A percentile compares a stretch with the other conserved stretches of the same genome.
phyloP scores from a whole-genome alignment of 2,113 vertebrate genomes.

The Lophura nycthemera region DNA sequence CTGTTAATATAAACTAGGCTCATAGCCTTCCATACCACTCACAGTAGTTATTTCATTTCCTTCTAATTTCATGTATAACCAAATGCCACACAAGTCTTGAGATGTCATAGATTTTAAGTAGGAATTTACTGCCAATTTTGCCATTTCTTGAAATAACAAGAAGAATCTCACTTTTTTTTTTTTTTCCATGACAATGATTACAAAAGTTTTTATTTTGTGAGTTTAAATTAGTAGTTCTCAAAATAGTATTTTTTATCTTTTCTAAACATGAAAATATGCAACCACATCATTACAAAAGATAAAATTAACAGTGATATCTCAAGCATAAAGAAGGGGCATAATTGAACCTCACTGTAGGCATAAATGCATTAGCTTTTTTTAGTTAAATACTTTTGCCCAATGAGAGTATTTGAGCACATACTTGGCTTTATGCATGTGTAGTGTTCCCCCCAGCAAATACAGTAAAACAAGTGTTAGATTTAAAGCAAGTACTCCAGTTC shows the following conservation, averaged over 20 bases:
- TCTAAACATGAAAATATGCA: not conserved
- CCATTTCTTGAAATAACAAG: conserved; percentile 42
- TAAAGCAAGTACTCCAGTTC: not conserved
- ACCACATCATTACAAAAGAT: not conserved
- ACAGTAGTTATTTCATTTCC: conserved; percentile 2
- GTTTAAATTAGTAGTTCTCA: conserved; percentile 21
- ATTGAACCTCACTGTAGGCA: not conserved
- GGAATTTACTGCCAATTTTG: conserved; percentile 13
- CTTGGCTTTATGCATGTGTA: not conserved
- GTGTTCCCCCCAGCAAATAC: not conserved
- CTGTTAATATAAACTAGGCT: conserved; percentile 35
- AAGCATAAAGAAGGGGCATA: not conserved
- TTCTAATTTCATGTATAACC: not conserved
- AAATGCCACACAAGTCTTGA: not conserved
- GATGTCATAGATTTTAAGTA: not conserved
- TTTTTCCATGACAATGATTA: not conserved
- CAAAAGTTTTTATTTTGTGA: conserved; percentile 8
- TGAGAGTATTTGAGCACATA: not conserved
- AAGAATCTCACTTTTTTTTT: not conserved
- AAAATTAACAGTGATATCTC: conserved; percentile 1
- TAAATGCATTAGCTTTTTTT: not conserved
- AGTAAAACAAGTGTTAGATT: conserved; percentile 22
- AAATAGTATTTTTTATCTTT: not conserved
- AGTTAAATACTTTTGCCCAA: not conserved
- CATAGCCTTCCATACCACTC: not conserved